Evolutionary conservation across 2,113 vertebrate species (phyloP).

Genomic region (Narcine bancroftii): DNA sequence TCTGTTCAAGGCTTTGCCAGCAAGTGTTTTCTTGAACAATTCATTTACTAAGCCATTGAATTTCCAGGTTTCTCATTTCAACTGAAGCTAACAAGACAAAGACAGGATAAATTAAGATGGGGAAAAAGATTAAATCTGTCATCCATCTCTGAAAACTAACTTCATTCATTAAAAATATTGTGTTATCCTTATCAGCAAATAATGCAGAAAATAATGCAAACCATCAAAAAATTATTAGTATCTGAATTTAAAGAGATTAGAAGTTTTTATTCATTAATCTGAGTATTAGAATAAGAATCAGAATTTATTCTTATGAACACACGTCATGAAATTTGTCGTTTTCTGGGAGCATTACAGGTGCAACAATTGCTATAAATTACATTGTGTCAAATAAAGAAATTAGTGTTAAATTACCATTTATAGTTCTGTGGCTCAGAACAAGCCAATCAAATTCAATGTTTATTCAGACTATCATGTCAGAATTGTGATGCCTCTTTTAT

Average conservation of each 20-base stretch:
- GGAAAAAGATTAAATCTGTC: not conserved
- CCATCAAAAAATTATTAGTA: not conserved
- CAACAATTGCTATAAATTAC: too few relatives aligned
- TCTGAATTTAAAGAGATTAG: not conserved
- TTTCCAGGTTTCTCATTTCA: not conserved
- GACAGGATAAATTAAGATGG: not conserved
- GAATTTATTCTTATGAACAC: too few relatives aligned
- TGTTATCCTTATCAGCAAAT: not conserved
- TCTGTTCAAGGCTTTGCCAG: too few relatives aligned
- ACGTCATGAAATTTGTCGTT: too few relatives aligned
- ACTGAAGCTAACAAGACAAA: not conserved
- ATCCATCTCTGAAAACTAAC: not conserved
- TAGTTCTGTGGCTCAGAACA: not conserved
- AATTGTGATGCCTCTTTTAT: too few relatives aligned
- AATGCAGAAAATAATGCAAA: not conserved
- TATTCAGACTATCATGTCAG: not conserved
- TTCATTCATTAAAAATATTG: not conserved
- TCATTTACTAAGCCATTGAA: not conserved
- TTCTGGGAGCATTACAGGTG: too few relatives aligned
- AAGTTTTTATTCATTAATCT: too few relatives aligned
- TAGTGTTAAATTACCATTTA: too few relatives aligned
- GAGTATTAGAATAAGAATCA: too few relatives aligned
- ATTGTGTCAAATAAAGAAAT: too few relatives aligned
- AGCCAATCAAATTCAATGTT: not conserved
- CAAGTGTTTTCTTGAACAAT: too few relatives aligned